Base-by-base conservation (phyloP, 2,113 vertebrate species). In the Lipotes vexillifer region DNA sequence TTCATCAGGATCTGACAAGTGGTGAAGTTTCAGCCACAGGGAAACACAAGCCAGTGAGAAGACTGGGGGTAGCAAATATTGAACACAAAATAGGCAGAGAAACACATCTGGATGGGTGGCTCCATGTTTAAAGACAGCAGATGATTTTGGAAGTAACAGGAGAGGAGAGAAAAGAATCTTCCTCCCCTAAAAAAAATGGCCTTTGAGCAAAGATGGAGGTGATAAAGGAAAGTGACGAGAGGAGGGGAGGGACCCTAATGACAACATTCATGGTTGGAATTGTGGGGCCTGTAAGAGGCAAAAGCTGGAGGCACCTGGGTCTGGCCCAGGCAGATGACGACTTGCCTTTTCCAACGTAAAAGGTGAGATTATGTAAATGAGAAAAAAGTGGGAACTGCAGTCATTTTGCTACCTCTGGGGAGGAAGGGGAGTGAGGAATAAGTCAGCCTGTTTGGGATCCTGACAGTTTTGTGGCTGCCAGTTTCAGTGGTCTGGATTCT, bases 161-260 rank as follows among this genome's bases (percentile, higher is more conserved):
- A 74, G 25, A 84, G 27, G n/a, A 85, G 18, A 75, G 52, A 61
- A 41, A 65, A 93, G 75, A 90, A 29, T n/a, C 9, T 14, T 21
- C 33, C 27, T 27, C 12, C 14, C 6, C 15, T 2, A n/a, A n/a
- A 63, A 57, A 66, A 88, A 57, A 27, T 14, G 12, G 44, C 49
- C 84, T 96, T 83, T 63, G n/a, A 96, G 27, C 31, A 84, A 33
- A 92, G 46, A 52, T 78, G 44, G 57, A 46, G 49, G 29, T 74
- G 46, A 77, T 33, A 52, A 65, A 91, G 61, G 57, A 68, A 57
- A 65, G 57, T 69, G 31, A 78, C 46, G 46, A 29, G 61, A 49
- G 81, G 61, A 88, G 20, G 11, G 20, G 27, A 75, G 44, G 23
- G 74, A 11, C 66, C 33, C 72, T 72, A 23, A 78, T 71, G 5